phyloP scores from a whole-genome alignment of 2,888 invertebrate species.

The Heliconius ethilla region DNA sequence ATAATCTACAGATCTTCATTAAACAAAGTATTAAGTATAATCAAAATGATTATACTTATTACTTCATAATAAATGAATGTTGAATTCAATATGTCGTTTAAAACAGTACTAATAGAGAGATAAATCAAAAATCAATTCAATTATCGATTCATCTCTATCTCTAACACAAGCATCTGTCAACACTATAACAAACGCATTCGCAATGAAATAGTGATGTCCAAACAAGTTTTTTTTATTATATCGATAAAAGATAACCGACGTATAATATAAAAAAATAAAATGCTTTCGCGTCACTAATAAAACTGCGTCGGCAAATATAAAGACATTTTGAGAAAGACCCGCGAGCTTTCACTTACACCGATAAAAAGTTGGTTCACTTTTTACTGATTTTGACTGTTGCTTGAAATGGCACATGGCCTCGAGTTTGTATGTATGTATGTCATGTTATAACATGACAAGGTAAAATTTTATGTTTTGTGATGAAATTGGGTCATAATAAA shows the following conservation, averaged over 20 bases:
- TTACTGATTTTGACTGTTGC: slow-evolving; percentile 30
- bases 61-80: too few species aligned
- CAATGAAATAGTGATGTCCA: slow-evolving; percentile 46
- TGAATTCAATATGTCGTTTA: neutral
- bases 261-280: slow-evolving; percentile 45
- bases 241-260: slow-evolving; percentile 52
- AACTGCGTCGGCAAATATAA: slow-evolving; percentile 63
- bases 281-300: slow-evolving; percentile 51
- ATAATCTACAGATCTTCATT: too few species aligned
- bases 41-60: too few species aligned
- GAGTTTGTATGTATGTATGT: neutral
- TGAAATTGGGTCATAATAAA: neutral
- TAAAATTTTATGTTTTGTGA: neutral
- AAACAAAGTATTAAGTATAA: too few species aligned
- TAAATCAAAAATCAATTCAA: slow-evolving; percentile 30
- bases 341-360: slow-evolving; percentile 59
- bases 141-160: slow-evolving; percentile 27
- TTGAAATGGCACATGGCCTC: slow-evolving; percentile 24
- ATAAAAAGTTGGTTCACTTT: slow-evolving; percentile 46
- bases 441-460: neutral
- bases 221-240: slow-evolving; percentile 45
- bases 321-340: slow-evolving; percentile 64
- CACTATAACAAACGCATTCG: slow-evolving; percentile 32
- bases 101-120: slow-evolving; percentile 28
- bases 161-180: slow-evolving; percentile 32